Base-by-base conservation (phyloP, 2,888 invertebrate genomes). In the Philereme vetulata region DNA sequence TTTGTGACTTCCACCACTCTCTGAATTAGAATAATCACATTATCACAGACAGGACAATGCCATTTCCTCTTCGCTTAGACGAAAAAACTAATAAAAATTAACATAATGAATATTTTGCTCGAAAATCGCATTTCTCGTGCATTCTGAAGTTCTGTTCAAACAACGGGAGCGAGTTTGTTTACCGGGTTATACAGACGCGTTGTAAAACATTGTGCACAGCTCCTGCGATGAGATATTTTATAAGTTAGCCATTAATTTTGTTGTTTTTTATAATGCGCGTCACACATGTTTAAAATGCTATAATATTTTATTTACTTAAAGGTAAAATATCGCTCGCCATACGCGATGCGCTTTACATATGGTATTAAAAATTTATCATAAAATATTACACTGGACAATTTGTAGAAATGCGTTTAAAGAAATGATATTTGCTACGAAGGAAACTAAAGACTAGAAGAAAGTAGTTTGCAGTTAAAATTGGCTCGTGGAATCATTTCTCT, bases 171-270 rank as follows among this genome's bases (percentile, higher is more conserved):
- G 59, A 66, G 66, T 68, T 66, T 56, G 56, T 56, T 53, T 57
- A 58, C 54, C 63, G 32, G 46, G 51, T 57, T 60, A 59, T 65
- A 59, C 60, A 60, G 62, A 56, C 53, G 47, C 59, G 57, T 63
- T 68, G 63, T 63, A 49, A 65, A 60, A 60, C 64, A 66, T 66
- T 50, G 60, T 50, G 52, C 46, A 62, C 56, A 61, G 60, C 60
- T 57, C 46, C 61, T 51, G 48, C n/a, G 40, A 34, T 33, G 45
- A 40, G 40, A 32, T 36, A 43, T 45, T 51, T 32, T 46, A 46
- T 45, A 11, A 45, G 21, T 32, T 43, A 45, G 40, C 10, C 44
- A 38, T 44, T 38, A 38, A 38, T 32, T 44, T 44, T 11, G 4
- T 11, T 7, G 4, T 21, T 21, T 21, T 21, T 21, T 1, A 21